These are phyloP conservation scores for Lucifuga dentata DNA, from an alignment of 2,113 vertebrate species.

Conservation along the genomic window DNA sequence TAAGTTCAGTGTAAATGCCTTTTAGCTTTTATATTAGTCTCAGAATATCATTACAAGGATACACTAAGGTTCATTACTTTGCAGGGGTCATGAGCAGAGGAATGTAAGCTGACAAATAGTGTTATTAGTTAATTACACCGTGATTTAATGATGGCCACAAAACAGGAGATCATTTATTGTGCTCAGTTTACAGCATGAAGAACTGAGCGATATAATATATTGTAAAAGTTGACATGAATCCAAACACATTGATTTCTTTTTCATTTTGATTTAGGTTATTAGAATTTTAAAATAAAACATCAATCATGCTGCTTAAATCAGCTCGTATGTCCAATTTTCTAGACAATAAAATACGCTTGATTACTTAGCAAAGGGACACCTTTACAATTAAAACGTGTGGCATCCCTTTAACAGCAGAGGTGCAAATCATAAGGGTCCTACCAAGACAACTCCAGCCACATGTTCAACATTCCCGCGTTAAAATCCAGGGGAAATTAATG, in stretches of 20 bases:
- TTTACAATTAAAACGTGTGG: constrained; percentile 80
- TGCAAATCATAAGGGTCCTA: constrained; percentile 78
- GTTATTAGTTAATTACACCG: background rate
- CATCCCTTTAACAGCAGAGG: constrained; percentile 76
- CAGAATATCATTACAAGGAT: constrained; percentile 1
- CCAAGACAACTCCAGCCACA: constrained; percentile 81
- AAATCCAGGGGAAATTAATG: constrained; percentile 84
- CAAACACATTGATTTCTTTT: too few relatives aligned
- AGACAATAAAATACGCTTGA: constrained; percentile 52
- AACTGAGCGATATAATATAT: background rate
- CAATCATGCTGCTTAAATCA: constrained; percentile 16
- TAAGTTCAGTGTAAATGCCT: constrained; percentile 28
- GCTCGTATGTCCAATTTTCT: constrained; percentile 24
- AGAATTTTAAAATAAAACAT: constrained; percentile 15
- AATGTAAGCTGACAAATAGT: constrained; percentile 6
- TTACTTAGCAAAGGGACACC: constrained; percentile 71
- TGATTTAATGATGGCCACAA: background rate
- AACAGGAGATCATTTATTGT: background rate
- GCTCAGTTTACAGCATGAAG: background rate
- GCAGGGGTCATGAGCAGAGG: background rate
- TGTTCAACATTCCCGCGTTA: constrained; percentile 81
- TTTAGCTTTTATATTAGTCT: constrained; percentile 21
- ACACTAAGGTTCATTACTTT: background rate
- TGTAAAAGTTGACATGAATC: background rate
- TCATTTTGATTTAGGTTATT: background rate